These are phyloP conservation scores for Pseudoips prasinana DNA, from an alignment of 2,888 invertebrate genomes.

Conservation along the genomic window DNA sequence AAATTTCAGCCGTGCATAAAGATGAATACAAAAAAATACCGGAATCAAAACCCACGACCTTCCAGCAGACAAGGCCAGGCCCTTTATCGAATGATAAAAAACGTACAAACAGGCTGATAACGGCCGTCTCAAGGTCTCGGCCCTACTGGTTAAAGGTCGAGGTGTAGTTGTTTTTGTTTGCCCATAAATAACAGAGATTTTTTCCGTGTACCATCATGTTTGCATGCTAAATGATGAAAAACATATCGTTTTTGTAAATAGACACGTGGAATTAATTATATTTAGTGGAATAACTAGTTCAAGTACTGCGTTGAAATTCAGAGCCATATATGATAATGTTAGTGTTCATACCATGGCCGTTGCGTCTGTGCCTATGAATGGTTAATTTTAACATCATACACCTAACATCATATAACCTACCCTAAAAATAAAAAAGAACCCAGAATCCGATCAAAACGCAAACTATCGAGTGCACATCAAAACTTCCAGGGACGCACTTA, in stretches of 20 bases:
- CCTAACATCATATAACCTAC: too few relatives aligned
- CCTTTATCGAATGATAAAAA: conserved; percentile 70
- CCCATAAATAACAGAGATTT: background rate
- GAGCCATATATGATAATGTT: too few relatives aligned
- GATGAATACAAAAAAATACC: conserved; percentile 52
- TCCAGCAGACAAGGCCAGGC: conserved; percentile 59
- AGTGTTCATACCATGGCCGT: too few relatives aligned
- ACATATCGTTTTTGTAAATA: background rate
- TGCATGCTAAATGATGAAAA: background rate
- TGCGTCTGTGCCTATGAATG: too few relatives aligned
- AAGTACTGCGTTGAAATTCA: too few relatives aligned
- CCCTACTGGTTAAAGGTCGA: conserved; percentile 69
- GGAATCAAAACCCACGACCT: conserved; percentile 57
- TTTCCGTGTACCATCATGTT: background rate
- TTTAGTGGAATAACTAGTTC: too few relatives aligned
- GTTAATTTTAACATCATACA: too few relatives aligned
- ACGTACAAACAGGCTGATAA: conserved; percentile 60
- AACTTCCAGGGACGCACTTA: too few relatives aligned
- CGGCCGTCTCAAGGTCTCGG: conserved; percentile 62
- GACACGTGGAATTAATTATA: too few relatives aligned
- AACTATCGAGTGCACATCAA: too few relatives aligned
- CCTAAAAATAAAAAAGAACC: too few relatives aligned
- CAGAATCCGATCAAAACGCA: too few relatives aligned
- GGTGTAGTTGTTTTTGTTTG: conserved; percentile 38
- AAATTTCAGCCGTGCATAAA: conserved; percentile 60